These are phyloP conservation scores for Puntigrus tetrazona DNA, from an alignment of 2,113 vertebrate species.

Conservation along the genomic window DNA sequence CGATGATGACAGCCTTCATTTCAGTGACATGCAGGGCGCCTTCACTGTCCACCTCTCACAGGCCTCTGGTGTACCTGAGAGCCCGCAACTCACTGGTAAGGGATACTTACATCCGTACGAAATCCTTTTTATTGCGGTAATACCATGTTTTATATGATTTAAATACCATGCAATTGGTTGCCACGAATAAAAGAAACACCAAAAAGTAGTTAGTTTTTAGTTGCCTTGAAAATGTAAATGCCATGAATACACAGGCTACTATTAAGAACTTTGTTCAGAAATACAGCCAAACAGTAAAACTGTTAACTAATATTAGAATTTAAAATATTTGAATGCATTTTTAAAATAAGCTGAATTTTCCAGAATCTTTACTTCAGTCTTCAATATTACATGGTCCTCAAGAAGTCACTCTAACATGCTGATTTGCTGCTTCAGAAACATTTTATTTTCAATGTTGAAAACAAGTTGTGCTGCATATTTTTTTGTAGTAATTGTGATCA, in stretches of 20 bases:
- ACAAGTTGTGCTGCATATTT: not conserved
- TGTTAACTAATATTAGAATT: not conserved
- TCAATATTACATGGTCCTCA: not conserved
- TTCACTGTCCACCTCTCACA: constrained; percentile 66
- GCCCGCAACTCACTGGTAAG: constrained; percentile 70
- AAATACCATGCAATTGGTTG: not conserved
- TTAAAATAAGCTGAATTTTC: not conserved
- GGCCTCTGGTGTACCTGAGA: constrained; percentile 66
- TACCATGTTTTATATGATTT: not conserved
- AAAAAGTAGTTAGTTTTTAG: not conserved
- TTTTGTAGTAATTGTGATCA: too few relatives aligned
- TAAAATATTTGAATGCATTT: not conserved
- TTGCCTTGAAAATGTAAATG: not conserved
- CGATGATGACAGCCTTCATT: constrained; percentile 75
- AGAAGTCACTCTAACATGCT: not conserved
- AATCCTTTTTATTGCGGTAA: not conserved
- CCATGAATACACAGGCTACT: too few relatives aligned
- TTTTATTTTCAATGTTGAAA: not conserved
- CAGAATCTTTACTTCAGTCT: not conserved
- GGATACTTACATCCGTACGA: not conserved
- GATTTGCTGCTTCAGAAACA: not conserved
- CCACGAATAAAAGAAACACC: not conserved
- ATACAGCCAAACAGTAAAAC: not conserved
- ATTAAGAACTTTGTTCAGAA: not conserved
- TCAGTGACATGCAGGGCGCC: constrained; percentile 72